phyloP scores from a whole-genome alignment of 2,113 vertebrate genomes.

The Barnardius zonarius region DNA sequence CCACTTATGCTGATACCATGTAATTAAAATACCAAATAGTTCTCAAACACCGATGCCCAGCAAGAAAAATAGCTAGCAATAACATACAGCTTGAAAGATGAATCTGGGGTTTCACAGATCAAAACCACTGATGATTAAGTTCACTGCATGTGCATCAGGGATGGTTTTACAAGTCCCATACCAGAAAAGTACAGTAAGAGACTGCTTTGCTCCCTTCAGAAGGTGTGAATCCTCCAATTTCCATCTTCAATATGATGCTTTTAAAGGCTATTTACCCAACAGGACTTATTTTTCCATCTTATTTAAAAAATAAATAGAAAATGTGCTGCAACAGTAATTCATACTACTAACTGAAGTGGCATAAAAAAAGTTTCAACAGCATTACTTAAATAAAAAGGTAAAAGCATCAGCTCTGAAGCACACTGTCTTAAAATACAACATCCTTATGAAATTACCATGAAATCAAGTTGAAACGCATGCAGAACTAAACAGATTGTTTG shows the following conservation, averaged over 20 bases:
- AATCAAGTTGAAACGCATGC: constrained; percentile 64
- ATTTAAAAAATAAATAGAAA: background rate
- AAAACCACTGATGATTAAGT: background rate
- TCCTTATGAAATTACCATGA: constrained; percentile 70
- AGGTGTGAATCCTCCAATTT: background rate
- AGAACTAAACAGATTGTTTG: constrained; percentile 69
- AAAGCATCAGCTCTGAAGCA: constrained; percentile 11
- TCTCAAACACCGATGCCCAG: background rate
- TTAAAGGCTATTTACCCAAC: background rate
- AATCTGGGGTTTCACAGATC: background rate
- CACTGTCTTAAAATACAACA: constrained; percentile 65
- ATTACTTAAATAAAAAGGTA: constrained; percentile 34
- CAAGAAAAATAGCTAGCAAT: background rate
- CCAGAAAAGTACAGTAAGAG: background rate
- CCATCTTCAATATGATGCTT: rapidly evolving
- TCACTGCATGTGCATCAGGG: background rate
- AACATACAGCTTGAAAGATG: rapidly evolving
- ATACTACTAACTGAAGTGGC: background rate
- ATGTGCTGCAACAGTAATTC: constrained; percentile 31
- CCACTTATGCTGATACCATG: background rate
- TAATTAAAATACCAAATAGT: background rate
- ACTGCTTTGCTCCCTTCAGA: background rate
- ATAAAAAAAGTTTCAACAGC: constrained; percentile 16
- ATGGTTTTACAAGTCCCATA: background rate
- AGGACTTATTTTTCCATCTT: background rate